phyloP scores from a whole-genome alignment of 2,797 vertebrate genomes.

The Rhinogobio ventralis region DNA sequence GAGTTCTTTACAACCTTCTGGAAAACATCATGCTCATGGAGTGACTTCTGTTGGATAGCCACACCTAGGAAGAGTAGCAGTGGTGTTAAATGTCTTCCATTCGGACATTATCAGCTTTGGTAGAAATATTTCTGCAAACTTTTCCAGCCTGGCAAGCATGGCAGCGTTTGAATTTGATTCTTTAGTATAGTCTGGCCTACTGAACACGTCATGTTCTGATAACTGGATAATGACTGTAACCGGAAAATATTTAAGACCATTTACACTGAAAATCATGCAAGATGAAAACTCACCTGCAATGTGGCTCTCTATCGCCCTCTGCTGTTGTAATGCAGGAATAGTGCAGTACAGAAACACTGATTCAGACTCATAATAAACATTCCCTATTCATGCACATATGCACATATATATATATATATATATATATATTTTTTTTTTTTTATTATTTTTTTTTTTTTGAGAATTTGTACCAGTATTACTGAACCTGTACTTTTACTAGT shows the following conservation, averaged over 20 bases:
- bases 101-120: neutral
- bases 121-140: neutral
- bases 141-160: neutral
- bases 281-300: neutral
- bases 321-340: slow-evolving; percentile 42
- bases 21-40: neutral
- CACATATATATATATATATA: too few species aligned
- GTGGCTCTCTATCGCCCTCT: slow-evolving; percentile 36
- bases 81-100: neutral
- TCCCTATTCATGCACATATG: neutral
- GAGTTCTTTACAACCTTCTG: neutral
- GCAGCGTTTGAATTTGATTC: neutral
- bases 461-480: neutral
- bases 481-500: neutral
- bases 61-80: neutral
- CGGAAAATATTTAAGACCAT: neutral
- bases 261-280: neutral
- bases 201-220: neutral
- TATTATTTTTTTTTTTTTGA: neutral
- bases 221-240: slow-evolving; percentile 7
- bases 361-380: neutral
- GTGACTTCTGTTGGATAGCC: neutral
- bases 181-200: neutral
- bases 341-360: neutral
- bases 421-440: too few species aligned